A percentile compares a stretch with the other conserved stretches of the same genome.
These are phyloP conservation scores for Tretioscincus oriximinensis DNA, from an alignment of 2,113 vertebrate species.

Conservation along the genomic window DNA sequence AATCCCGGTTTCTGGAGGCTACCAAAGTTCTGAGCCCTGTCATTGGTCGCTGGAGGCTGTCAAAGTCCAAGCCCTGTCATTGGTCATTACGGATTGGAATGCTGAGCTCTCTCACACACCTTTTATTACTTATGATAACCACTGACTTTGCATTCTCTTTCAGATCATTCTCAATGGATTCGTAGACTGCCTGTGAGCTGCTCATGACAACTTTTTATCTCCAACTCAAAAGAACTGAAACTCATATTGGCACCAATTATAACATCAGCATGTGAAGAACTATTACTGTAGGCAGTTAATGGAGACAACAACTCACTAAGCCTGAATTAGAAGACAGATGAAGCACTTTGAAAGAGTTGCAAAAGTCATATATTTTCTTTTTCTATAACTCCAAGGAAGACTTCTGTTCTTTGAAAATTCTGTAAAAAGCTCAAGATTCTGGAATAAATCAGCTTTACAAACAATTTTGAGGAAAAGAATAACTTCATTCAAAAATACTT, in stretches of 20 bases:
- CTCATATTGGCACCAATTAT: slow-evolving; percentile 15
- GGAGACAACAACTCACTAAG: slow-evolving; percentile 33
- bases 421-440: slow-evolving; percentile 38
- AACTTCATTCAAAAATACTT: slow-evolving; percentile 38
- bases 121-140: slow-evolving; percentile 46
- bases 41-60: no score
- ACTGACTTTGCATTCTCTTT: slow-evolving; percentile 50
- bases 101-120: not conserved
- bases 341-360: slow-evolving; percentile 39
- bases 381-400: slow-evolving; percentile 19
- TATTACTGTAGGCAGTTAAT: slow-evolving; percentile 44
- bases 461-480: slow-evolving; percentile 39
- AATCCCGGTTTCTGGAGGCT: no score
- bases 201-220: slow-evolving; percentile 53
- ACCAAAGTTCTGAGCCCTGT: no score
- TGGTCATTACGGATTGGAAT: no score
- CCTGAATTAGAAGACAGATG: slow-evolving; percentile 24
- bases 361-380: slow-evolving; percentile 20
- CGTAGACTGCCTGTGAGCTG: slow-evolving; percentile 60
- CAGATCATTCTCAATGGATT: slow-evolving; percentile 73
- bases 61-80: no score
- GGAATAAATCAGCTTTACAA: slow-evolving; percentile 47
- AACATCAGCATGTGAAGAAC: slow-evolving; percentile 34
- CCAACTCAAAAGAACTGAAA: slow-evolving; percentile 33
- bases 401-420: slow-evolving; percentile 40